These are phyloP conservation scores for Pterophyllum scalare DNA, from an alignment of 2,113 vertebrate species.

Conservation along the genomic window DNA sequence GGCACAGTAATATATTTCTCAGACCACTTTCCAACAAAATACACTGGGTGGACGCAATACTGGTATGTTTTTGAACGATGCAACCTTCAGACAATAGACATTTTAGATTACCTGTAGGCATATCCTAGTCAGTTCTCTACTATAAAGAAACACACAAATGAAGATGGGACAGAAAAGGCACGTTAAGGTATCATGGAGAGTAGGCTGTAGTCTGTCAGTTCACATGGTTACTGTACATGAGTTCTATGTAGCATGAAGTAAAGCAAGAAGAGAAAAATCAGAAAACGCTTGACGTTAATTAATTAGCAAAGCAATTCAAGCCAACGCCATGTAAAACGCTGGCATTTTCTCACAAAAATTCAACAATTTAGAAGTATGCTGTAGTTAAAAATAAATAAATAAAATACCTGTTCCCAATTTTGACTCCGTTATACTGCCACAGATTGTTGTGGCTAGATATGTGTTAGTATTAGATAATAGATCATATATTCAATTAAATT, in stretches of 20 bases:
- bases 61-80: constrained; percentile 88
- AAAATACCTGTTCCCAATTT: background rate
- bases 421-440: background rate
- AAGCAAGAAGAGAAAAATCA: constrained; percentile 19
- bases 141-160: constrained; percentile 94
- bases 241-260: constrained; percentile 27
- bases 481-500: background rate
- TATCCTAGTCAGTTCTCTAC: constrained; percentile 99
- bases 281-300: background rate
- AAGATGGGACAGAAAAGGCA: constrained; percentile 95
- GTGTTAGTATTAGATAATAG: background rate
- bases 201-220: constrained; percentile 51
- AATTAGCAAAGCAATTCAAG: background rate
- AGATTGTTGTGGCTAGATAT: background rate
- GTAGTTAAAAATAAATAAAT: background rate
- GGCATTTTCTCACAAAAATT: background rate
- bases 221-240: constrained; percentile 49
- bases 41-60: constrained; percentile 88
- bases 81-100: constrained; percentile 81
- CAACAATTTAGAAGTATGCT: background rate
- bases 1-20: constrained; percentile 63
- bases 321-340: background rate
- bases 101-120: constrained; percentile 93
- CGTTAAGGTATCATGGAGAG: constrained; percentile 85
- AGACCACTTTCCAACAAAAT: constrained; percentile 79